Conservation (phyloP, 2,113 vertebrate genomes). For the Crocuta crocuta region DNA sequence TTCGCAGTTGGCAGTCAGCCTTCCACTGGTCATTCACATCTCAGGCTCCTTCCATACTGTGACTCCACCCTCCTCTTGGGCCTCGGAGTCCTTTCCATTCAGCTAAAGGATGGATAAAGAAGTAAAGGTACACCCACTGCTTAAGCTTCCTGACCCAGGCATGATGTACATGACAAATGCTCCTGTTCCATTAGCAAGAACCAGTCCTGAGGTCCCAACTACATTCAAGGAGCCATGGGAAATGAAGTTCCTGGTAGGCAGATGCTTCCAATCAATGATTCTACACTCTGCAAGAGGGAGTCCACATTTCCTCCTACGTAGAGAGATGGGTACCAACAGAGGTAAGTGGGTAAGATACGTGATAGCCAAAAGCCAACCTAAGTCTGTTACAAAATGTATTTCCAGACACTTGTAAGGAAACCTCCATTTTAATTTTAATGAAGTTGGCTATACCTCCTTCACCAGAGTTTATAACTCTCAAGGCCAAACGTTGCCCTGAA, state of each 20-base stretch:
- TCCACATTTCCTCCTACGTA: not conserved
- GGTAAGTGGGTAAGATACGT: not conserved
- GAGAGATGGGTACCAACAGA: not conserved
- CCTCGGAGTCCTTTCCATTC: not conserved
- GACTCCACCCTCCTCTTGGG: not conserved
- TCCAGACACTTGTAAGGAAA: slow-evolving; percentile 27
- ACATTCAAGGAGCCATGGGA: not conserved
- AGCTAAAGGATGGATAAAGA: not conserved
- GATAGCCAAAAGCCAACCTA: slow-evolving; percentile 22
- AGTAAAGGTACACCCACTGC: not conserved
- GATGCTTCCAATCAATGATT: not conserved
- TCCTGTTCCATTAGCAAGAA: not conserved
- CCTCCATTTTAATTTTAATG: not conserved
- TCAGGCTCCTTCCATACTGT: not conserved
- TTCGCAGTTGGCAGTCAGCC: not conserved
- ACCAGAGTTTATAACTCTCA: not conserved
- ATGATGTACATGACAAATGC: not conserved
- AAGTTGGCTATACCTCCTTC: not conserved
- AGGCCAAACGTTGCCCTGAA: not conserved
- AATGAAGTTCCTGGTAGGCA: not conserved
- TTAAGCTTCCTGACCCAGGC: slow-evolving; percentile 37
- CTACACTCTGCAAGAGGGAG: not conserved
- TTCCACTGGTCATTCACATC: not conserved
- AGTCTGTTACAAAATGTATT: slow-evolving; percentile 37
- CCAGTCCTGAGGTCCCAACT: not conserved